Percentiles rank a stretch among this genome's conserved stretches.
These are phyloP conservation scores for Uromys caudimaculatus DNA, from an alignment of 2,797 vertebrate genomes.

Conservation along the genomic window DNA sequence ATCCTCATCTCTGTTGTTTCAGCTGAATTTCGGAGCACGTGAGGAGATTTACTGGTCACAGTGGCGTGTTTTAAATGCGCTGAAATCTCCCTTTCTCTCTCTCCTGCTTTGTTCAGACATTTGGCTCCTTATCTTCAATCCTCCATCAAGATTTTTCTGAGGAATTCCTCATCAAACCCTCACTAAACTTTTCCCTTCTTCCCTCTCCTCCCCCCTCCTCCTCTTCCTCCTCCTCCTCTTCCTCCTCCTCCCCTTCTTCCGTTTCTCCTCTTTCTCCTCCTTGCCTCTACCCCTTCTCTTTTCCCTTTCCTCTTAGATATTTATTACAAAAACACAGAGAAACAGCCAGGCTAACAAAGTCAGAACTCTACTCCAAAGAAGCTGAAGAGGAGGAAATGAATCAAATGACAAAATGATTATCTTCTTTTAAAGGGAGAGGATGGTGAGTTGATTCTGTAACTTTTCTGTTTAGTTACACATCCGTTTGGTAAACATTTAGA, in stretches of 20 bases:
- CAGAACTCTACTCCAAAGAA: background rate
- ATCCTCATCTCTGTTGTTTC: background rate
- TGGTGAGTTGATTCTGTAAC: background rate
- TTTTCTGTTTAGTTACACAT: background rate
- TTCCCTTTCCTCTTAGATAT: background rate
- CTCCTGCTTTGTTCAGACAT: background rate
- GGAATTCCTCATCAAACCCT: background rate
- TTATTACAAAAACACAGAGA: slow-evolving; percentile 18
- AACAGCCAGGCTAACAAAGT: background rate
- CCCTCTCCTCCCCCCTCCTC: too few relatives aligned
- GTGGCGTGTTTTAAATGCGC: background rate
- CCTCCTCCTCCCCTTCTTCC: background rate
- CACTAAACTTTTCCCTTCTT: background rate
- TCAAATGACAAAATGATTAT: background rate
- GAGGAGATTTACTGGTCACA: background rate
- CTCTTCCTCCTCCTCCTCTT: too few relatives aligned
- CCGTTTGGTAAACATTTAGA: background rate
- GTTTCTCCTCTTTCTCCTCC: background rate
- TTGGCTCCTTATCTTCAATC: background rate
- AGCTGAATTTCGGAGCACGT: background rate
- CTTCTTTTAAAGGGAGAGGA: background rate
- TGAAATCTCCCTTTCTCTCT: slow-evolving; percentile 13
- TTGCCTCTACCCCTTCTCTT: too few relatives aligned
- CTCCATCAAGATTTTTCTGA: background rate
- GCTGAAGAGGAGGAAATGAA: background rate